Percentiles rank a stretch among this genome's conserved stretches.
These are phyloP conservation scores for Dromococcyx pavoninus DNA, from an alignment of 2,797 vertebrate species.

Conservation along the genomic window DNA sequence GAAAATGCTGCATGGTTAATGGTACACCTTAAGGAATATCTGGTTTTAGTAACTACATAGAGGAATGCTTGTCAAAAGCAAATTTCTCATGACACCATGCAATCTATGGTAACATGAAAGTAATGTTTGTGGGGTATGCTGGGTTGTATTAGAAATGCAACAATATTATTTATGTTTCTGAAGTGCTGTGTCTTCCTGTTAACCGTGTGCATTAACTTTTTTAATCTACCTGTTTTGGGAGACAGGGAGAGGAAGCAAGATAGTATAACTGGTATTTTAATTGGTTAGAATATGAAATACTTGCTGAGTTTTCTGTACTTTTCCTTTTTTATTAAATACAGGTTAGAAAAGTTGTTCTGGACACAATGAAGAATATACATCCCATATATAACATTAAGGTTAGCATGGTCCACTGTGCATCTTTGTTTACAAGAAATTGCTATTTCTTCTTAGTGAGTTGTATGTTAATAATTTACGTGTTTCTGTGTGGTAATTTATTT, in stretches of 20 bases:
- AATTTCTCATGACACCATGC: background rate
- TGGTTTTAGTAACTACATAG: background rate
- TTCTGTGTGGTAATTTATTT: background rate
- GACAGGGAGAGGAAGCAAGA: background rate
- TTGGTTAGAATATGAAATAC: background rate
- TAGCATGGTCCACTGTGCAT: background rate
- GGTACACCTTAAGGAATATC: background rate
- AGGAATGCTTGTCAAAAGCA: background rate
- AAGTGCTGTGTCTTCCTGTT: background rate
- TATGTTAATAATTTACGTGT: background rate
- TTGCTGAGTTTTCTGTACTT: background rate
- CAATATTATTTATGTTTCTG: background rate
- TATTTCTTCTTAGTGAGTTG: background rate
- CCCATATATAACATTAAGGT: constrained; percentile 99
- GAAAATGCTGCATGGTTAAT: background rate
- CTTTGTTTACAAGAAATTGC: background rate
- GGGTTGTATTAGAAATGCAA: background rate
- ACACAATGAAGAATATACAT: constrained; percentile 98
- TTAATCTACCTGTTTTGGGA: background rate
- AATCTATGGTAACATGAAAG: background rate
- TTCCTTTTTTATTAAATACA: constrained; percentile 61
- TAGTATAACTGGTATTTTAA: background rate
- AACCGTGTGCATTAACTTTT: background rate
- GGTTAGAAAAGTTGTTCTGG: constrained; percentile 95
- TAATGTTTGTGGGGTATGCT: background rate